phyloP scores from a whole-genome alignment of 2,113 vertebrate species.

The Hepsetus odoe region DNA sequence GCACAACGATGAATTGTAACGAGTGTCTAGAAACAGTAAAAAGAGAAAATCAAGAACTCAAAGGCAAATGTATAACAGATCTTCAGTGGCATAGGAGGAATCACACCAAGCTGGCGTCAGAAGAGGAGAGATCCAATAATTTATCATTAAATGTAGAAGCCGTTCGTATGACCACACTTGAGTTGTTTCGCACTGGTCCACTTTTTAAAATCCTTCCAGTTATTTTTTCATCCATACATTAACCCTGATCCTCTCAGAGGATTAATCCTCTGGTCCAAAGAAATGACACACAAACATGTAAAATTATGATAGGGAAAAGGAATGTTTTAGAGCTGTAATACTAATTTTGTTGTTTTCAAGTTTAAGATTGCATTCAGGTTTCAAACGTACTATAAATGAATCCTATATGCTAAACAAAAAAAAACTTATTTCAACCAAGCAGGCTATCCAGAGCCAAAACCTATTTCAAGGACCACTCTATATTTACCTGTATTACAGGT shows the following conservation, averaged over 20 bases:
- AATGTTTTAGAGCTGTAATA: slow-evolving; percentile 18
- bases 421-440: not conserved
- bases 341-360: not conserved
- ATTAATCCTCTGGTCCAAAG: slow-evolving; percentile 14
- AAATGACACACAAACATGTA: not conserved
- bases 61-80: not conserved
- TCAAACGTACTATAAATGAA: not conserved
- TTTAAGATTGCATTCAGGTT: not conserved
- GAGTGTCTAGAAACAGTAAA: slow-evolving; percentile 44
- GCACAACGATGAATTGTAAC: slow-evolving; percentile 48
- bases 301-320: not conserved
- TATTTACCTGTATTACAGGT: not conserved
- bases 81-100: not conserved
- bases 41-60: not conserved
- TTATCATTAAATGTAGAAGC: not conserved
- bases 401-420: not conserved
- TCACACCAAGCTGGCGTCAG: not conserved
- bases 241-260: no score
- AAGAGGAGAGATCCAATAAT: slow-evolving; percentile 4
- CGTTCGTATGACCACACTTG: not conserved
- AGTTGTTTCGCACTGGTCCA: slow-evolving; percentile 28
- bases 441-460: not conserved
- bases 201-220: slow-evolving; percentile 6
- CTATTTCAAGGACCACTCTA: not conserved
- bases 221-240: not conserved